These are phyloP conservation scores for Gymnarchus niloticus DNA, from an alignment of 2,113 vertebrate species.

Conservation along the genomic window DNA sequence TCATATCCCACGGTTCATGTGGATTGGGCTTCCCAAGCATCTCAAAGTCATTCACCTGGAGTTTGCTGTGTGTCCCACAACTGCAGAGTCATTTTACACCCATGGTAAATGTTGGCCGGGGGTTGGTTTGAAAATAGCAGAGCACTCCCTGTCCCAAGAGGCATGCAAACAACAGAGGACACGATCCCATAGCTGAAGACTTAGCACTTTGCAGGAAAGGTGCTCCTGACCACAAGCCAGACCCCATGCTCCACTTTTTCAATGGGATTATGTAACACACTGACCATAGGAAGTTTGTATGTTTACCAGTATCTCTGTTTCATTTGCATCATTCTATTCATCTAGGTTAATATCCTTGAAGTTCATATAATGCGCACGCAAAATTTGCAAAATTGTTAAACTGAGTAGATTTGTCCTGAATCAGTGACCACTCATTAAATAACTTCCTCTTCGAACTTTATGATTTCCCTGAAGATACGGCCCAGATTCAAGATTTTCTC, in stretches of 20 bases:
- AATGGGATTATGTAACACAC: not conserved
- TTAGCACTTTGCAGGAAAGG: not conserved
- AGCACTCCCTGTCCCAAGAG: not conserved
- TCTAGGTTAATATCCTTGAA: too few species aligned
- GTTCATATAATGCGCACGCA: not conserved
- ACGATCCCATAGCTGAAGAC: not conserved
- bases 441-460: not conserved
- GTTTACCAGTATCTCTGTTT: not conserved
- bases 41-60: not conserved
- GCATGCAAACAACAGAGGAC: conserved; percentile 8
- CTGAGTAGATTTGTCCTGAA: not conserved
- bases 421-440: not conserved
- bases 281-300: not conserved
- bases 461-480: not conserved
- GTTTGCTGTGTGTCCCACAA: not conserved
- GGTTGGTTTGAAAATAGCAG: conserved; percentile 1
- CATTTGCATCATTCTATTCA: not conserved
- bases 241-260: not conserved
- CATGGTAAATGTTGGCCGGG: conserved; percentile 8
- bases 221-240: not conserved
- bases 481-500: not conserved
- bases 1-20: conserved; percentile 3
- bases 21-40: conserved; percentile 10
- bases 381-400: not conserved
- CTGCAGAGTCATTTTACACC: conserved; percentile 10